These are phyloP conservation scores for Squalus acanthias DNA, from an alignment of 2,797 vertebrate species.

Conservation along the genomic window DNA sequence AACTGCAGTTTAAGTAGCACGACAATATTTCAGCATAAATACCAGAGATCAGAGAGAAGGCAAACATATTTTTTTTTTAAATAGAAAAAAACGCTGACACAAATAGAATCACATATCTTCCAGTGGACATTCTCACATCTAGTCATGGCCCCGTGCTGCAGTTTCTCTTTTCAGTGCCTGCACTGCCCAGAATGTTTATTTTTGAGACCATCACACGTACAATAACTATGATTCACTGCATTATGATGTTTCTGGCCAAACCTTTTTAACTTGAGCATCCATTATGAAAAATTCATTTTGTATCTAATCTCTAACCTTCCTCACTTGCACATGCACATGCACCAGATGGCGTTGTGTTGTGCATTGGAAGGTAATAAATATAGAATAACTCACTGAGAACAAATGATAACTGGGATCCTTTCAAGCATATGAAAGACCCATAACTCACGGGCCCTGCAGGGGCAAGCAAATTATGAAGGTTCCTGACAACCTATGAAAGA, in stretches of 20 bases:
- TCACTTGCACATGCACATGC: slow-evolving; percentile 14
- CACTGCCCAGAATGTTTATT: background rate
- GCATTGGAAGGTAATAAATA: slow-evolving; percentile 35
- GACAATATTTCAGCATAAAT: slow-evolving; percentile 1
- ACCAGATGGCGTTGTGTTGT: slow-evolving; percentile 24
- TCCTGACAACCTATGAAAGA: background rate
- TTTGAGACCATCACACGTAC: background rate
- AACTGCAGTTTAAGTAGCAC: slow-evolving; percentile 19
- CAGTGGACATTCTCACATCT: background rate
- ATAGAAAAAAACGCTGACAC: background rate
- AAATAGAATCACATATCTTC: background rate
- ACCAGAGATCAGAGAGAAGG: background rate
- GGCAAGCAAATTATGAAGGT: slow-evolving; percentile 29
- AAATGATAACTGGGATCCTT: slow-evolving; percentile 27
- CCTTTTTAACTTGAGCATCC: slow-evolving; percentile 33
- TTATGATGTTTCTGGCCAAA: slow-evolving; percentile 13
- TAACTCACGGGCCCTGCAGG: background rate
- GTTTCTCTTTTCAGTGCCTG: background rate
- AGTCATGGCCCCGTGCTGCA: background rate
- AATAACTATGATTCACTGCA: slow-evolving; percentile 29
- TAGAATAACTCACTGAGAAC: slow-evolving; percentile 26
- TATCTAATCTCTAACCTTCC: slow-evolving; percentile 26
- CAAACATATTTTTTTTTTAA: background rate
- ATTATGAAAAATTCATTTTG: slow-evolving; percentile 31
- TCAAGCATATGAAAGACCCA: slow-evolving; percentile 22